Base-by-base conservation (phyloP, 2,113 vertebrate genomes). In the Lepus timidus region DNA sequence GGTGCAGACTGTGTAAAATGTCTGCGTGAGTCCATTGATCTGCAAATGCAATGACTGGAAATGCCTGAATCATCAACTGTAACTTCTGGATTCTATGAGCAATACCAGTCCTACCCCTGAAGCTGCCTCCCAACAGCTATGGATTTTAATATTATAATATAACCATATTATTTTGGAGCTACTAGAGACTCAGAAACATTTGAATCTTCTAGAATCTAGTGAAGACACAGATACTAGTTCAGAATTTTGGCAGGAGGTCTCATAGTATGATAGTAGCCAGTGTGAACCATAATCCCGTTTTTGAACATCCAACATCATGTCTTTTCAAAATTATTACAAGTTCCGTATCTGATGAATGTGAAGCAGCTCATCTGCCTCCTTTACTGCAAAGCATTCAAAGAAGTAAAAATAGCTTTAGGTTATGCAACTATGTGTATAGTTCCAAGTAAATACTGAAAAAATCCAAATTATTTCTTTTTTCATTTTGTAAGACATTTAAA, bases 61-160 rank as follows among this genome's bases (percentile, higher is more conserved):
- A 70, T 75, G 23, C 83, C 9, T 98, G 97, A 98, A 84, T 98
- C 98, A 98, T 55, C 88, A 78, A 87, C 62, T 71, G 70, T 78
- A 81, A 85, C 20, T 97, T 85, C 79, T 73, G 91, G 88, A 79
- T 82, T 88, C 76, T 39, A 4, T 89, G 93, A 94, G 79, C 39
- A 95, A 78, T 84, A 17, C 58, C 68, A 79, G 17, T 68, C 92
- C 62, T 71, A 44, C 65, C 76, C 44, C 80, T 73, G 79, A 29
- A 74, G 8, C 64, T 95, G 71, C 44, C 44, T 97, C 51, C 13
- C 52, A 92, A 92, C 25, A 87, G 61, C 52, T 95, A 25, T 83
- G 10, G 62, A 87, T 29, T 93, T 96, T 2, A 27, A 55, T 67
- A 95, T 29, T 91, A 93, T 91, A 98, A 90, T 96, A 96, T 95